Evolutionary conservation across 2,113 vertebrate genomes (phyloP).

Genomic region (Sceloporus undulatus): DNA sequence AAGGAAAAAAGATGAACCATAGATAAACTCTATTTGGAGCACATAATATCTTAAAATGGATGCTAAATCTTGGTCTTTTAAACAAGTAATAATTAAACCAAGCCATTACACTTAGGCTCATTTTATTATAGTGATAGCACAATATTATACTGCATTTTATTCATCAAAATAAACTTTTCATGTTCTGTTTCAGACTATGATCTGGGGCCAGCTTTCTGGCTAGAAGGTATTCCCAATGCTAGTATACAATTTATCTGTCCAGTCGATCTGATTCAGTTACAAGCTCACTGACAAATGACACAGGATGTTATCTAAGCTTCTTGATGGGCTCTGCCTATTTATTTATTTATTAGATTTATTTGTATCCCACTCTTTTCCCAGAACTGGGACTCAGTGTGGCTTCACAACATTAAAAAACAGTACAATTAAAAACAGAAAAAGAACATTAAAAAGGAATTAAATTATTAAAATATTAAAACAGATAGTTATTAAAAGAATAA

Average conservation of each 20-base stretch:
- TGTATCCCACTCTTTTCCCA: too few relatives aligned
- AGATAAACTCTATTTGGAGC: not conserved
- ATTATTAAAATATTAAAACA: too few relatives aligned
- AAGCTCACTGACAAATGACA: not conserved
- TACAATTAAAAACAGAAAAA: too few relatives aligned
- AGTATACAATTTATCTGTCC: too few relatives aligned
- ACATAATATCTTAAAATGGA: not conserved
- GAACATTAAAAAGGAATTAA: too few relatives aligned
- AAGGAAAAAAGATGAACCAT: not conserved
- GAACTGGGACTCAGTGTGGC: too few relatives aligned
- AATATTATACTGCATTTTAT: not conserved
- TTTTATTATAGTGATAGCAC: not conserved
- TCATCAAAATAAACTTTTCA: too few relatives aligned
- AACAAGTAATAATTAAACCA: not conserved
- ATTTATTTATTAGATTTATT: too few relatives aligned
- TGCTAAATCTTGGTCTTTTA: not conserved
- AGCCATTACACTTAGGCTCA: not conserved
- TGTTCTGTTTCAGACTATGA: not conserved
- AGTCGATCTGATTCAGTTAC: not conserved
- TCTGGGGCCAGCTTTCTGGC: not conserved
- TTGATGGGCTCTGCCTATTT: not conserved
- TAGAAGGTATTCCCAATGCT: not conserved
- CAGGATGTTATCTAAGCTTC: not conserved
- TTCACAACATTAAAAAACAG: too few relatives aligned
- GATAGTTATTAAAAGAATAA: too few relatives aligned